phyloP scores from a whole-genome alignment of 1,140 invertebrate genomes.

The Rhyacophila brunnea region DNA sequence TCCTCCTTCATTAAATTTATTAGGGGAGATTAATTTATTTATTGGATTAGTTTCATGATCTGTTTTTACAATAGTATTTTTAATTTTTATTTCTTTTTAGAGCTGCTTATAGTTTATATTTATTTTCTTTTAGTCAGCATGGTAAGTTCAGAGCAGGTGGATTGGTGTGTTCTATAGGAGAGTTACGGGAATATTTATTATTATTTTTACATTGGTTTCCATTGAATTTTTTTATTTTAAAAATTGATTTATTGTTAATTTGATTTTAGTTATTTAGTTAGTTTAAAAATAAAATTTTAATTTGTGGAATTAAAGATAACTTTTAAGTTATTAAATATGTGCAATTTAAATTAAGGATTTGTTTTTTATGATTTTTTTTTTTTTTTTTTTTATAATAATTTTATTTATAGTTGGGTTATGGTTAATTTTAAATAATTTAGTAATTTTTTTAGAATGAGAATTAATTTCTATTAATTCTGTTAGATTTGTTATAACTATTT shows the following conservation, averaged over 20 bases:
- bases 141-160: slow-evolving; percentile 48
- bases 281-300: slow-evolving; percentile 62
- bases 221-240: slow-evolving; percentile 60
- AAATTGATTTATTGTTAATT: slow-evolving; percentile 52
- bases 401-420: slow-evolving; percentile 49
- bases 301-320: slow-evolving; percentile 60
- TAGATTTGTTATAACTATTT: slow-evolving; percentile 44
- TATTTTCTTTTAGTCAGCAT: slow-evolving; percentile 60
- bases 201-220: slow-evolving; percentile 60
- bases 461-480: slow-evolving; percentile 44
- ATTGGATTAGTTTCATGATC: slow-evolving; percentile 55
- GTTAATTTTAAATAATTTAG: slow-evolving; percentile 40
- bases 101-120: slow-evolving; percentile 49
- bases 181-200: slow-evolving; percentile 57
- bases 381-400: too few species aligned
- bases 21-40: slow-evolving; percentile 60
- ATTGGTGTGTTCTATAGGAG: slow-evolving; percentile 44
- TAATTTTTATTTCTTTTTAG: slow-evolving; percentile 52
- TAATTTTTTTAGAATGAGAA: slow-evolving; percentile 38
- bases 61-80: slow-evolving; percentile 49
- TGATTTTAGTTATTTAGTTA: slow-evolving; percentile 59
- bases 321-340: too few species aligned
- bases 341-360: too few species aligned
- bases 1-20: slow-evolving; percentile 49
- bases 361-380: too few species aligned